Evolutionary conservation across 2,888 invertebrate genomes (phyloP).

Genomic region (Phortica okadai): DNA sequence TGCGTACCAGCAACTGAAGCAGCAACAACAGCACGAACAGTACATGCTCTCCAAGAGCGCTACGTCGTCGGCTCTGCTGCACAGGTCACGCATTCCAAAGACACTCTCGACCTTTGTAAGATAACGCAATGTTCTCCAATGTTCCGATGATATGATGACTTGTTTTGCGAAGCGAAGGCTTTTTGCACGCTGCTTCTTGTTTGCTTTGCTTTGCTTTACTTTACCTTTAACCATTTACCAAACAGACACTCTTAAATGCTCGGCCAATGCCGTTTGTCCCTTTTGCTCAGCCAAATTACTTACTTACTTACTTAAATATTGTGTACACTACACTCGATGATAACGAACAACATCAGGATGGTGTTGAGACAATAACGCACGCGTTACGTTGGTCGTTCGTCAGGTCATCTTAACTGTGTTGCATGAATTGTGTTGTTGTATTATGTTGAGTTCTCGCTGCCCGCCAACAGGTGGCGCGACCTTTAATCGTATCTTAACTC

Average conservation of each 20-base stretch:
- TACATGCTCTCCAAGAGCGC: conserved; percentile 74
- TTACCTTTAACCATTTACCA: background rate
- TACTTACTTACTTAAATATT: too few relatives aligned
- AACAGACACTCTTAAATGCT: too few relatives aligned
- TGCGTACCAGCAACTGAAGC: conserved; percentile 62
- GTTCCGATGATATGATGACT: background rate
- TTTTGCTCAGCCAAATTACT: too few relatives aligned
- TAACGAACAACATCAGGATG: background rate
- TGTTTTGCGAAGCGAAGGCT: background rate
- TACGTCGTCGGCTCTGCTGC: conserved; percentile 78
- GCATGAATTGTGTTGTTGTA: background rate
- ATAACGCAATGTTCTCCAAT: conserved; percentile 45
- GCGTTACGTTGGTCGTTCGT: background rate
- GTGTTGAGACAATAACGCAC: background rate
- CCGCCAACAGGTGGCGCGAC: background rate
- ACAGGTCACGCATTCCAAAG: conserved; percentile 77
- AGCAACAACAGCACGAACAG: conserved; percentile 52
- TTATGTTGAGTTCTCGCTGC: background rate
- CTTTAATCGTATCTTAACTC: background rate
- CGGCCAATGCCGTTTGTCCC: too few relatives aligned
- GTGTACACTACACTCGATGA: background rate
- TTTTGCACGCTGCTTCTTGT: conserved; percentile 29
- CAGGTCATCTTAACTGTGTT: background rate
- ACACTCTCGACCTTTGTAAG: conserved; percentile 77
- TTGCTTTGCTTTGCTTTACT: conserved; percentile 11